Evolutionary conservation across 2,888 invertebrate species (phyloP).

Genomic region (Glaucopsyche alexis): DNA sequence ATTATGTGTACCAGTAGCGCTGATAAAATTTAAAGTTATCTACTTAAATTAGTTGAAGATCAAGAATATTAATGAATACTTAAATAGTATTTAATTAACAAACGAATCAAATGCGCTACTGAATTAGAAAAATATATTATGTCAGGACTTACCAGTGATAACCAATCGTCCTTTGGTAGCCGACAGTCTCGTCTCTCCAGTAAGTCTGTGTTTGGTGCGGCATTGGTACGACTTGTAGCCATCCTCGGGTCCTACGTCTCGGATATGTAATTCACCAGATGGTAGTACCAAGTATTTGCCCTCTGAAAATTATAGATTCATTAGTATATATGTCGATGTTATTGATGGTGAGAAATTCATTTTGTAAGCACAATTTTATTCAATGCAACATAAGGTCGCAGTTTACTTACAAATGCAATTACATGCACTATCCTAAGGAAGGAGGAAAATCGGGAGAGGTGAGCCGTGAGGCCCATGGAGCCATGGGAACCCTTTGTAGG

Average conservation of each 20-base stretch:
- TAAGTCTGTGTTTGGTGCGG: conserved; percentile 94
- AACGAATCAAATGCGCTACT: conserved; percentile 43
- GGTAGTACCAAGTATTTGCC: conserved; percentile 97
- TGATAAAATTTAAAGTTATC: background rate
- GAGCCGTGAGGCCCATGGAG: conserved; percentile 82
- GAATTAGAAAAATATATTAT: conserved; percentile 29
- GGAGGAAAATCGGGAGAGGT: conserved; percentile 74
- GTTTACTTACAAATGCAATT: conserved; percentile 70
- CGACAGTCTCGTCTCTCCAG: conserved; percentile 94
- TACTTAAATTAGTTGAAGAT: background rate
- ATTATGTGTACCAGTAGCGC: background rate
- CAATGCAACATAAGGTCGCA: conserved; percentile 64
- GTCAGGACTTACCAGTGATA: conserved; percentile 90
- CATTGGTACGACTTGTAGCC: conserved; percentile 97
- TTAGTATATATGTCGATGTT: conserved; percentile 33
- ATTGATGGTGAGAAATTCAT: background rate
- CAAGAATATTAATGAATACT: background rate
- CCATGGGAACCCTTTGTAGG: conserved; percentile 57
- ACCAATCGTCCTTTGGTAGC: conserved; percentile 96
- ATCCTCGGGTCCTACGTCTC: conserved; percentile 96
- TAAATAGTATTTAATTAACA: background rate
- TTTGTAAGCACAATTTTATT: conserved; percentile 26
- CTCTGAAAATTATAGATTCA: conserved; percentile 78
- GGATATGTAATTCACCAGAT: conserved; percentile 96
- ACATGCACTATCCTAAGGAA: conserved; percentile 79